Evolutionary conservation across 2,888 invertebrate genomes (phyloP), one percentile per base, ranked within the genome.

Genomic region (Macrosiphum euphorbiae): DNA sequence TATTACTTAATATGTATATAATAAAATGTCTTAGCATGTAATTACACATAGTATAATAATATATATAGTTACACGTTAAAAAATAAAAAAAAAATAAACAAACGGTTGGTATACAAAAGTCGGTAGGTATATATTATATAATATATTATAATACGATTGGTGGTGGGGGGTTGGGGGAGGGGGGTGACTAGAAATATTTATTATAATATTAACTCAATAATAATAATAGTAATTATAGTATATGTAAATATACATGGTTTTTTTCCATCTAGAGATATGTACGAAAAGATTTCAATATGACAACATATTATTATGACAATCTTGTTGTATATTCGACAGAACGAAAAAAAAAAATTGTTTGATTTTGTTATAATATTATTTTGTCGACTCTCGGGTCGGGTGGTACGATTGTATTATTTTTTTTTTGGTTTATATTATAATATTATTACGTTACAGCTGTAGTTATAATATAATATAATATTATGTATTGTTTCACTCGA

Each of bases 201-300:
- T 44, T 26, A 85, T 44, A 44, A 85, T 85, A 44, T 44, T 44
- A 44, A 44, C 44, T 13, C 44, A 44, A 85, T 26, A 44, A 41
- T 85, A 85, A 85, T 44, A 44, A 85, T 35, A 35, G 20, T 78
- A 35, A 67, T 67, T n/a, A 20, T 84, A 24, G 1, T 50, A 52
- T 8, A 58, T 58, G 58, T 85, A 44, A 85, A 85, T 26, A 24
- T 28, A 85, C 28, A 44, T 58, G 1, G 41, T 58, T 28, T 61
- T 61, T 61, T 61, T 61, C 61, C n/a, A 61, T 92, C 92, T 87
- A 87, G 92, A 92, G 92, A 92, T 92, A 92, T 92, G 92, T 92
- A 92, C 61, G 92, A 92, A 92, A 87, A 91, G 84, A 87, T 61
- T 47, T 87, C 50, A 92, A 92, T 87, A 87, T 85, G 35, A 88